Percentiles rank a stretch among this genome's conserved stretches.
Conservation (phyloP, 2,888 invertebrate genomes). For the Axea sp. region DNA sequence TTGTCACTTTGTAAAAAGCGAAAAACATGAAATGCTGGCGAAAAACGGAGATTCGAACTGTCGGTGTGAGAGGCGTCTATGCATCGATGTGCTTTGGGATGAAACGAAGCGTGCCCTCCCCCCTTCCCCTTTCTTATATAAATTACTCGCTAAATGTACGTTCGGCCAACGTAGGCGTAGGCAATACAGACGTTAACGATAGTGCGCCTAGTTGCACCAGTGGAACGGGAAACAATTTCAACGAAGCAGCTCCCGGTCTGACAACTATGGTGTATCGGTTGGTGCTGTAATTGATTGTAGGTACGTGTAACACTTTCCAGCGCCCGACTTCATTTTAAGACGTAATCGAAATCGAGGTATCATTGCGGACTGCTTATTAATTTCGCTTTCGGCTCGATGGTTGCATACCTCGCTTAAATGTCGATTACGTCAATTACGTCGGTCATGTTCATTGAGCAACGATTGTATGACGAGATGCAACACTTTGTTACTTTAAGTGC, state of each 20-base stretch:
- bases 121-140: slow-evolving; percentile 76
- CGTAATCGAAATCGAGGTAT: slow-evolving; percentile 27
- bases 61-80: slow-evolving; percentile 69
- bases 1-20: no score
- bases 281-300: slow-evolving; percentile 45
- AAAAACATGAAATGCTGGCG: slow-evolving; percentile 9
- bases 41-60: slow-evolving; percentile 13
- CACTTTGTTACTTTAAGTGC: slow-evolving; percentile 13
- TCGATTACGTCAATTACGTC: slow-evolving; percentile 33
- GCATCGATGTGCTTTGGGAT: slow-evolving; percentile 78
- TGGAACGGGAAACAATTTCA: slow-evolving; percentile 70
- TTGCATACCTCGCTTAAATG: slow-evolving; percentile 12
- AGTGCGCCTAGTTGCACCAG: slow-evolving; percentile 54
- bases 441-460: slow-evolving; percentile 9
- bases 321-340: slow-evolving; percentile 9
- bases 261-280: slow-evolving; percentile 22
- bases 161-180: slow-evolving; percentile 61
- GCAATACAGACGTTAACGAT: slow-evolving; percentile 47
- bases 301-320: slow-evolving; percentile 54
- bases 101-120: slow-evolving; percentile 78
- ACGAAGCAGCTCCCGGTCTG: slow-evolving; percentile 56
- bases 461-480: slow-evolving; percentile 9
- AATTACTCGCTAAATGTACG: slow-evolving; percentile 77
- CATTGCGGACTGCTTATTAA: slow-evolving; percentile 28
- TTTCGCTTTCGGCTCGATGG: slow-evolving; percentile 9